Conservation (phyloP, 2,797 vertebrate species). For the Parauchenoglanis punctatus region DNA sequence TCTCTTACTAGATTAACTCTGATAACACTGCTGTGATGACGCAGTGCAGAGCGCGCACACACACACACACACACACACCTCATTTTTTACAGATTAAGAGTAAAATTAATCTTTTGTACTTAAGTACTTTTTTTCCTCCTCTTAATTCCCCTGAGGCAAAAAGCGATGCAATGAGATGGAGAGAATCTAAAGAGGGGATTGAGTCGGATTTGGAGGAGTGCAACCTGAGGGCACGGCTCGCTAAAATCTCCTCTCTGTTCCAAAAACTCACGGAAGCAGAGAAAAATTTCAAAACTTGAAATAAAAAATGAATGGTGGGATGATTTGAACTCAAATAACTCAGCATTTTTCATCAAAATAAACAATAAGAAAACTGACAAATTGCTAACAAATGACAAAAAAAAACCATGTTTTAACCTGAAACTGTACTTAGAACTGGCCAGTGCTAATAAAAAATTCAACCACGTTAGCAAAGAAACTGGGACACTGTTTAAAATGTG, state of each 20-base stretch:
- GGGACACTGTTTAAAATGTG: too few relatives aligned
- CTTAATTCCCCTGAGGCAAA: slow-evolving; percentile 42
- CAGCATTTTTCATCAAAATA: not conserved
- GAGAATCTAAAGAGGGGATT: slow-evolving; percentile 38
- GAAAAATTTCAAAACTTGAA: not conserved
- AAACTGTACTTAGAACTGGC: too few relatives aligned
- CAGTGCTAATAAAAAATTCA: too few relatives aligned
- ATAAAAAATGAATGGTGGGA: too few relatives aligned
- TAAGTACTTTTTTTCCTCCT: slow-evolving; percentile 29
- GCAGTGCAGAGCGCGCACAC: not conserved
- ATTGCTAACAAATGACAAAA: too few relatives aligned
- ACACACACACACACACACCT: not conserved
- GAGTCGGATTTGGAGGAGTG: slow-evolving; percentile 37
- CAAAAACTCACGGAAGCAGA: not conserved
- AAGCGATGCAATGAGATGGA: slow-evolving; percentile 2
- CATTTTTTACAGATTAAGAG: slow-evolving; percentile 41
- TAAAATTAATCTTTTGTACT: slow-evolving; percentile 49
- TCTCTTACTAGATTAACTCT: slow-evolving; percentile 38
- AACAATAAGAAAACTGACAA: not conserved
- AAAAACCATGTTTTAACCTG: too few relatives aligned
- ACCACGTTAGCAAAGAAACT: too few relatives aligned
- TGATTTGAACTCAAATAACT: not conserved
- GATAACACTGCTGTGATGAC: slow-evolving; percentile 44
- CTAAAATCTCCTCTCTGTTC: not conserved
- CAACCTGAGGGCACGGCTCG: slow-evolving; percentile 14